Base-by-base conservation (phyloP, 2,888 invertebrate genomes). In the Schizaphis graminum region DNA sequence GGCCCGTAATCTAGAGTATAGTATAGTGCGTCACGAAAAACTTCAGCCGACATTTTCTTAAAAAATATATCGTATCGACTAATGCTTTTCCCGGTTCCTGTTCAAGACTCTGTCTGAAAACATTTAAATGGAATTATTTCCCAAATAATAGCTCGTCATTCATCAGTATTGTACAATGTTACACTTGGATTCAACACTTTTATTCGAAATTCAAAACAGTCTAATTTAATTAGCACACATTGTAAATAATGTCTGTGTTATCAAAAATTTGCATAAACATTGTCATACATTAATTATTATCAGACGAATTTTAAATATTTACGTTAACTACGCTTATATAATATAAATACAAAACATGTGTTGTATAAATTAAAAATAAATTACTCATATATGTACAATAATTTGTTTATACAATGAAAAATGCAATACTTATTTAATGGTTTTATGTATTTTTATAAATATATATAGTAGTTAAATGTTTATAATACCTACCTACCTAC, bases 1-100 rank as follows among this genome's bases (percentile, higher is more conserved):
- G 97, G 97, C 97, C 97, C 61, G 49, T 61, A 35, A 16, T 61
- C 57, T 21, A 24, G 35, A 77, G 77, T 35, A 35, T 67, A n/a
- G n/a, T n/a, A n/a, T n/a, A 21, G 16, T 35, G 21, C 35, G 5
- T 77, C 24, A 26, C 44, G 91, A 44, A 91, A 56, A 85, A 85
- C 85, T 56, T 57, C 24, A 61, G 49, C 35, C 10, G 35, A 16
- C 4, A 84, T 91, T 91, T 91, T 84, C 84, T n/a, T 16, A 77
- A 77, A 77, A 77, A 77, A 77, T 77, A 21, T 35, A 77, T 35
- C 77, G 35, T 21, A 35, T 77, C 35, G 35, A 8, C 35, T 35
- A 77, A 77, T 35, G 77, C 35, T 77, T 77, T 77, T 77, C 77
- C 21, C 35, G 35, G 77, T 77, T 16, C 77, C 21, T 35, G 35